Conservation (phyloP, 2,113 vertebrate genomes). For the Anarrhichthys ocellatus region DNA sequence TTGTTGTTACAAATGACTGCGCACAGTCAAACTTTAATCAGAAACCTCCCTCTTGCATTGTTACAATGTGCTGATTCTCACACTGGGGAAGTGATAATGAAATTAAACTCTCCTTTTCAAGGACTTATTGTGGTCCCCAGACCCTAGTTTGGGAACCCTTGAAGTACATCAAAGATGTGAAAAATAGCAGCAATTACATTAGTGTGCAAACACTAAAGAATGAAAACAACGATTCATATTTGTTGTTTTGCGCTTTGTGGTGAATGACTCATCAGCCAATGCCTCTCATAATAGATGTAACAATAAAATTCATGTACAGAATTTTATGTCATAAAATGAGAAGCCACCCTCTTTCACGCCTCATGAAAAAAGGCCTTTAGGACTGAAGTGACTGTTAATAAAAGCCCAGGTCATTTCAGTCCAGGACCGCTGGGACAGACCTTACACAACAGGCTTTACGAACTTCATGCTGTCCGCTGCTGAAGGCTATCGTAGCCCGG, state of each 20-base stretch:
- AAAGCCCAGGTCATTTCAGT: conserved; percentile 59
- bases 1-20: conserved; percentile 21
- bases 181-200: conserved; percentile 17
- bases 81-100: conserved; percentile 24
- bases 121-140: conserved; percentile 2
- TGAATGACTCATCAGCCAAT: conserved; percentile 19
- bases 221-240: conserved; percentile 42
- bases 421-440: conserved; percentile 33
- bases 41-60: conserved; percentile 17
- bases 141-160: conserved; percentile 21
- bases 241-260: conserved; percentile 14
- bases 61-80: conserved; percentile 20
- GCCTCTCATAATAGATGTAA: conserved; percentile 28
- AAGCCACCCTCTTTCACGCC: conserved; percentile 39
- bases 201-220: background rate
- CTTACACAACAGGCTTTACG: conserved; percentile 50
- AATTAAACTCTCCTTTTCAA: conserved; percentile 37
- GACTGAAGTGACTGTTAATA: conserved; percentile 47
- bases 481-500: conserved; percentile 39
- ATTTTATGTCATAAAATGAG: conserved; percentile 30
- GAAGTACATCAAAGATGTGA: conserved; percentile 19
- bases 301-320: conserved; percentile 28
- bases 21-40: conserved; percentile 25
- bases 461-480: conserved; percentile 55
- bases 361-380: conserved; percentile 53